These are phyloP conservation scores for Euzetes globulus DNA, from an alignment of 2,888 invertebrate genomes.

Conservation along the genomic window DNA sequence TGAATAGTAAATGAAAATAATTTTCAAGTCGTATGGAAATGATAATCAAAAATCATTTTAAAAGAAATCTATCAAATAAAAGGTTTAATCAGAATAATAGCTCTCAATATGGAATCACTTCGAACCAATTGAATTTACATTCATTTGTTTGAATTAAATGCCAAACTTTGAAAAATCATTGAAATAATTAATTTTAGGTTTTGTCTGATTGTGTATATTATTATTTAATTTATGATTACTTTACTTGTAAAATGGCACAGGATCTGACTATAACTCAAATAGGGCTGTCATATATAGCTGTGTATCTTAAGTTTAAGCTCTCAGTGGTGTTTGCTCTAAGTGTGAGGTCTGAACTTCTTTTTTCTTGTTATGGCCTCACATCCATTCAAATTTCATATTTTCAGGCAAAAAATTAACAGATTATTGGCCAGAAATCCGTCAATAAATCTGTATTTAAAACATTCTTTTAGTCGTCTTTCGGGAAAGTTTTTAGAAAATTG, in stretches of 20 bases:
- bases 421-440: neutral
- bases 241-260: too few relatives aligned
- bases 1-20: neutral
- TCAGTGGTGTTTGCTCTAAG: neutral
- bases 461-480: neutral
- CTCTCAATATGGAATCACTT: too few relatives aligned
- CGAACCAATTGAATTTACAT: too few relatives aligned
- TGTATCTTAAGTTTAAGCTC: too few relatives aligned
- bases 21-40: neutral
- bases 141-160: too few relatives aligned
- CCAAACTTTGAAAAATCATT: too few relatives aligned
- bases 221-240: too few relatives aligned
- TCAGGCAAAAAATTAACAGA: neutral
- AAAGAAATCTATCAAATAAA: neutral
- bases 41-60: neutral
- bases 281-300: too few relatives aligned
- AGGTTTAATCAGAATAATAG: neutral
- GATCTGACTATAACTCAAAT: too few relatives aligned
- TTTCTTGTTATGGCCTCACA: neutral
- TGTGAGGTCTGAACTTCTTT: neutral
- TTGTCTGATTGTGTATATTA: too few relatives aligned
- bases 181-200: too few relatives aligned
- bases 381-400: neutral
- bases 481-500: neutral
- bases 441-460: neutral